Evolutionary conservation across 1,140 invertebrate species (phyloP), one percentile per base, ranked within the genome.

Genomic region (Atta colombica): DNA sequence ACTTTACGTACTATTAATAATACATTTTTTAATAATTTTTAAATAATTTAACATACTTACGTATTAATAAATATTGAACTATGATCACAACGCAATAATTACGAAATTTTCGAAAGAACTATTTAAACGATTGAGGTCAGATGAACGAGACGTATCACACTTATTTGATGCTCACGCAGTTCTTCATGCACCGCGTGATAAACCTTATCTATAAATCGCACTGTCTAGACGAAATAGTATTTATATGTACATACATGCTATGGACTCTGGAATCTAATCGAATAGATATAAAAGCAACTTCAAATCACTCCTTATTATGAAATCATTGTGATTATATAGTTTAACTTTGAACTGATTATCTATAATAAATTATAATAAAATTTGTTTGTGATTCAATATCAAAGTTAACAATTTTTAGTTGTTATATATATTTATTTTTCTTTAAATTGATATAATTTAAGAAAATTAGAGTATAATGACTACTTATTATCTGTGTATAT

Each of bases 231-330:
- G 18, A 45, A 68, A 66, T 21, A 69, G 2, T 39, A 55, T 75
- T 53, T 21, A 7, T 25, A 74, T 69, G 21, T 21, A 12, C 45
- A 16, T 2, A 2, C 65, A 7, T 80, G 28, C 53, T 53, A 21
- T 28, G 77, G 28, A 84, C 80, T 84, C n/a, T 84, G 80, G 69
- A 84, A 49, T 51, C 51, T 63, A 74, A 35, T 51, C 55, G 6
- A 49, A 3, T 16, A 16, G 2, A 51, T 49, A 18, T 8, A 63
- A 61, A 21, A 51, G 18, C n/a, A 61, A 21, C 1, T 51, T 39
- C 12, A 16, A 55, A 58, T 69, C n/a, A 1, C 1, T 69, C 39
- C 8, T 69, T 14, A 68, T 68, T 69, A 10, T 51, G 35, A 31
- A 65, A 78, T 65, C 7, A 51, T 28, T 49, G 16, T 77, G 75